Percentiles rank a stretch among this genome's conserved stretches.
These are phyloP conservation scores for Antitype chi DNA, from an alignment of 2,888 invertebrate species.

Conservation along the genomic window DNA sequence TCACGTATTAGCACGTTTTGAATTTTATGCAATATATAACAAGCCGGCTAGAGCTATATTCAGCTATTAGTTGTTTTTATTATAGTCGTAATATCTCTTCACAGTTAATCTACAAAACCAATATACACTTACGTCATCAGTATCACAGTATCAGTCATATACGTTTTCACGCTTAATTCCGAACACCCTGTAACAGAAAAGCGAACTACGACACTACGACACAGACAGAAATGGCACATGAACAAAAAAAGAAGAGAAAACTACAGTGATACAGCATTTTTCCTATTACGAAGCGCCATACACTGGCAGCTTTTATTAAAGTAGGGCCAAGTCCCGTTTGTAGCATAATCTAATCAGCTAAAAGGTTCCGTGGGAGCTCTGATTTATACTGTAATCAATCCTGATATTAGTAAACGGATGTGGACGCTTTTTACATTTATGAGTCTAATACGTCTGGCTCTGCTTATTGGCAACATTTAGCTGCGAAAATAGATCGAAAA, in stretches of 20 bases:
- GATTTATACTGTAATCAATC: slow-evolving; percentile 69
- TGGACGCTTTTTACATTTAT: slow-evolving; percentile 57
- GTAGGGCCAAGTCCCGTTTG: slow-evolving; percentile 62
- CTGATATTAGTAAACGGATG: slow-evolving; percentile 62
- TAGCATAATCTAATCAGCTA: slow-evolving; percentile 68
- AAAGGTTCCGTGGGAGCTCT: slow-evolving; percentile 61
- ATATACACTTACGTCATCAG: neutral
- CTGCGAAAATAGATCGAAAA: slow-evolving; percentile 5
- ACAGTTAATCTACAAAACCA: slow-evolving; percentile 1
- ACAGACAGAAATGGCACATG: slow-evolving; percentile 26
- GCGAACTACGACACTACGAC: slow-evolving; percentile 5
- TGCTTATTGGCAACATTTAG: slow-evolving; percentile 28
- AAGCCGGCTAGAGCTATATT: neutral
- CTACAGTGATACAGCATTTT: slow-evolving; percentile 60
- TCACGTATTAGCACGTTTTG: neutral
- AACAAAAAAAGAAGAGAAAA: slow-evolving; percentile 35
- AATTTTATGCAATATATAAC: neutral
- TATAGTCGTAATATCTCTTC: neutral
- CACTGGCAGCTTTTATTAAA: slow-evolving; percentile 57
- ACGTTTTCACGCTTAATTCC: neutral
- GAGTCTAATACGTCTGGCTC: slow-evolving; percentile 28
- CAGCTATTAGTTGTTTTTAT: neutral
- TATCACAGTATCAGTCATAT: too few species aligned
- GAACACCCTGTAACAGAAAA: slow-evolving; percentile 16
- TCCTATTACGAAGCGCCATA: slow-evolving; percentile 53